Evolutionary conservation across 2,113 vertebrate species (phyloP), one percentile per base, ranked within the genome.

Genomic region (Saimiri boliviensis): DNA sequence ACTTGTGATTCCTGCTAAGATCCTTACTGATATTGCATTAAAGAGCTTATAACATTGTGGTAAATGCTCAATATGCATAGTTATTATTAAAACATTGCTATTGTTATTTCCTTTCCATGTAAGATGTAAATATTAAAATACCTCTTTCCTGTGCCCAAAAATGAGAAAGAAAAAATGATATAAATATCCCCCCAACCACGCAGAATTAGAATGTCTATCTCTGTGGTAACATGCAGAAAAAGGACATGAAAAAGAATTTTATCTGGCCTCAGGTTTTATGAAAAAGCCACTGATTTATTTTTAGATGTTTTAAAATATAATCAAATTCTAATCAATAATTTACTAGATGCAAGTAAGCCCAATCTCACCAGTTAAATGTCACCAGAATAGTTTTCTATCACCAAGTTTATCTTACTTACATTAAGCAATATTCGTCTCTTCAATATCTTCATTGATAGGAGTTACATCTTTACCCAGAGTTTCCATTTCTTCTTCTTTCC

Each of bases 371-470:
- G 11, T 68, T 37, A 86, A 81, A 73, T 32, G 17, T 86, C 47
- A 70, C 37, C 3, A n/a, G 49, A 68, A n/a, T 30, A 63, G 23
- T 63, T 96, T 74, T 49, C 37, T 66, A 81, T 81, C 37, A 82
- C 19, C 52, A 47, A 80, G 25, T 70, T 47, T 32, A 89, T 37
- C 11, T 70, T 12, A 73, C 96, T 97, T 89, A 98, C 98, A 30
- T 88, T 91, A 98, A 89, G 83, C 94, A 95, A 98, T 96, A 66
- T 90, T 96, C 27, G 96, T 98, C 49, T 98, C 98, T 88, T 98
- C 87, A 93, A 92, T 87, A 85, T 96, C 98, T 89, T 98, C 98
- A 76, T 86, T 96, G 83, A 60, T 58, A 82, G 98, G 58, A 96
- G 95, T 95, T 92, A 74, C 49, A 30, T 94, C 82, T 94, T 98